These are phyloP conservation scores for Dreissena polymorpha DNA, from an alignment of 1,140 invertebrate species.

Conservation along the genomic window DNA sequence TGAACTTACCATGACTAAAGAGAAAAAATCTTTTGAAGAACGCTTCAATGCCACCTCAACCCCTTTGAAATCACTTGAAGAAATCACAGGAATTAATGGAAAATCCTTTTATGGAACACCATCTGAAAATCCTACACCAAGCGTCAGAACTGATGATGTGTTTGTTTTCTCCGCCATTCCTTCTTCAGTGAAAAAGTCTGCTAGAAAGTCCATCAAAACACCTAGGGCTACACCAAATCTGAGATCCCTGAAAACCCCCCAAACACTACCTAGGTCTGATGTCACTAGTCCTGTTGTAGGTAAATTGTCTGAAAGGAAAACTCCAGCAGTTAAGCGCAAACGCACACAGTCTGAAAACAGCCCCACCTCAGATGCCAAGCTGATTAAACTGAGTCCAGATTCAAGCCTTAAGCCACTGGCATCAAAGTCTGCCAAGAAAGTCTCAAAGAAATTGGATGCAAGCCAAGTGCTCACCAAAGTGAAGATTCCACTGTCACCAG, in stretches of 20 bases:
- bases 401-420: neutral
- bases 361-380: neutral
- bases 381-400: neutral
- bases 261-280: neutral
- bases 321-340: slow-evolving; percentile 28
- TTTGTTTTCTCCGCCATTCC: slow-evolving; percentile 33
- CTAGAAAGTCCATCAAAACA: slow-evolving; percentile 30
- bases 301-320: slow-evolving; percentile 10
- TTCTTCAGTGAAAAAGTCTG: slow-evolving; percentile 25
- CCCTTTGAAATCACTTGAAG: slow-evolving; percentile 20
- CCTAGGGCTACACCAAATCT: neutral
- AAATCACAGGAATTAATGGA: slow-evolving; percentile 10
- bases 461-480: neutral
- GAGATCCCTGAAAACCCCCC: neutral
- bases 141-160: slow-evolving; percentile 21
- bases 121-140: slow-evolving; percentile 30
- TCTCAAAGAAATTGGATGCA: slow-evolving; percentile 13
- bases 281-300: neutral
- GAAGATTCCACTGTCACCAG: neutral
- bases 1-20: too few species aligned
- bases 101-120: slow-evolving; percentile 46
- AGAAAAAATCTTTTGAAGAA: too few species aligned
- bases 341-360: neutral
- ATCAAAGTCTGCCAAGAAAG: slow-evolving; percentile 18
- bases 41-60: slow-evolving; percentile 32